A percentile compares a stretch with the other conserved stretches of the same genome.
These are phyloP conservation scores for Caenorhabditis uteleia DNA, from an alignment of 2,888 invertebrate species.

Conservation along the genomic window DNA sequence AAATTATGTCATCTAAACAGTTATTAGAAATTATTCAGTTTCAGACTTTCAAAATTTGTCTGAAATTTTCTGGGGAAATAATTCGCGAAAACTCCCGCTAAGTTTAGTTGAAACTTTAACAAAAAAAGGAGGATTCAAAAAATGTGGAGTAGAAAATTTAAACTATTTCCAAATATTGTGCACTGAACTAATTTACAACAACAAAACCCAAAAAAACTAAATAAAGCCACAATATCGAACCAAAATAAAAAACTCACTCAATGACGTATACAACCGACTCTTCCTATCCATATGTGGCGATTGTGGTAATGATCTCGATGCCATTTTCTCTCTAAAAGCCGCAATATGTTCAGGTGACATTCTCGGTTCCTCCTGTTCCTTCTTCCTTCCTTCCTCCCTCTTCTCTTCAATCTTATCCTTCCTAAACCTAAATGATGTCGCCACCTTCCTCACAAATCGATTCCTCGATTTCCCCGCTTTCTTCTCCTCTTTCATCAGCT, in stretches of 20 bases:
- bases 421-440: slow-evolving; percentile 47
- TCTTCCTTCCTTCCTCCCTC: slow-evolving; percentile 3
- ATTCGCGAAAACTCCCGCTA: too few relatives aligned
- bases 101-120: too few relatives aligned
- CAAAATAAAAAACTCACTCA: slow-evolving; percentile 11
- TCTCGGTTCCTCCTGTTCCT: slow-evolving; percentile 1
- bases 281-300: slow-evolving; percentile 42
- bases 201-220: too few relatives aligned
- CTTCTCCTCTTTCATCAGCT: slow-evolving; percentile 4
- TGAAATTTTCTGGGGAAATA: too few relatives aligned
- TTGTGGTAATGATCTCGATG: slow-evolving; percentile 41
- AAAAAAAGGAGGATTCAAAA: too few relatives aligned
- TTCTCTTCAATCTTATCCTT: slow-evolving; percentile 30
- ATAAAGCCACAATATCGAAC: too few relatives aligned
- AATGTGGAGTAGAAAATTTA: too few relatives aligned
- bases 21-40: too few relatives aligned
- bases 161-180: too few relatives aligned
- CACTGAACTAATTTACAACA: too few relatives aligned
- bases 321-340: slow-evolving; percentile 26
- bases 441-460: slow-evolving; percentile 47
- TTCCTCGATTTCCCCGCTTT: not conserved
- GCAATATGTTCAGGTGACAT: slow-evolving; percentile 14
- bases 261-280: slow-evolving; percentile 19
- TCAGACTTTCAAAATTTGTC: too few relatives aligned
- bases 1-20: too few relatives aligned